Evolutionary conservation across 2,797 vertebrate genomes (phyloP).

Genomic region (Sebastes matsubarae): DNA sequence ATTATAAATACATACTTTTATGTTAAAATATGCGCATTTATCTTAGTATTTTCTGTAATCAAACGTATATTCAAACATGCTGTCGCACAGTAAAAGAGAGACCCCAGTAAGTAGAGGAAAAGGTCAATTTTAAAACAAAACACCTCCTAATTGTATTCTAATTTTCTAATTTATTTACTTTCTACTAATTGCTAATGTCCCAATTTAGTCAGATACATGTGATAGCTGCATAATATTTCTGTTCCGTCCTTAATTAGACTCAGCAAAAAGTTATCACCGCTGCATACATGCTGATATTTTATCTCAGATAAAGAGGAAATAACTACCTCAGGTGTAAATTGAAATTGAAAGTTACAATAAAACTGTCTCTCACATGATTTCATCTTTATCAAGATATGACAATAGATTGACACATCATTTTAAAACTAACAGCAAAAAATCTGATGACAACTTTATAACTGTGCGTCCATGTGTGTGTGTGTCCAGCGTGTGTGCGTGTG

Average conservation of each 20-base stretch:
- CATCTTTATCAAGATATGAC: neutral
- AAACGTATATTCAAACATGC: neutral
- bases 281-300: neutral
- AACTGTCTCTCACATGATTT: neutral
- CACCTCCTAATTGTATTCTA: neutral
- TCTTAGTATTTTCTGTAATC: neutral
- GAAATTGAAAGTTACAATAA: neutral
- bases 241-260: neutral
- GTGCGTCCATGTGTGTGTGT: neutral
- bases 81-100: neutral
- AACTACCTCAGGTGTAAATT: neutral
- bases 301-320: neutral
- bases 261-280: constrained; percentile 24
- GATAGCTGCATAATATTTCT: neutral
- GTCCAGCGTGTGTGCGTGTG: neutral
- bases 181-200: neutral
- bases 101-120: no score
- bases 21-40: neutral
- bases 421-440: constrained; percentile 1
- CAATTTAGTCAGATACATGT: neutral
- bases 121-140: neutral
- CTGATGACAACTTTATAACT: constrained; percentile 31
- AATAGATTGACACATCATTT: neutral
- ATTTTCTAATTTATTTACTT: neutral
- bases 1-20: neutral